Conservation (phyloP, 2,113 vertebrate species). For the Cygnus atratus region DNA sequence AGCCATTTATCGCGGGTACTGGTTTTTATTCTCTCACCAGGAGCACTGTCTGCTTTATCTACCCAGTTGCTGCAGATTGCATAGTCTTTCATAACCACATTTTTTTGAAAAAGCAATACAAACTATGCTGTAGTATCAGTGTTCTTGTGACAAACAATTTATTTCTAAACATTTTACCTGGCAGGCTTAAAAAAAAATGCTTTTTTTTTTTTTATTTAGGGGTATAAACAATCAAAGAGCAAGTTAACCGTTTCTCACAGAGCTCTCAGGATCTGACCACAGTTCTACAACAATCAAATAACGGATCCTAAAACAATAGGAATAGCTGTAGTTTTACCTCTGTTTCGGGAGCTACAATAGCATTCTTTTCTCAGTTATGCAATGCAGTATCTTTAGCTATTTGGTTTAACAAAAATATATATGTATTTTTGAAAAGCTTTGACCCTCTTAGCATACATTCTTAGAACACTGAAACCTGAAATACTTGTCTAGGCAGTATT, state of each 20-base stretch:
- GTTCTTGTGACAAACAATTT: not conserved
- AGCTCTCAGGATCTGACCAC: not conserved
- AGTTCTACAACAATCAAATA: not conserved
- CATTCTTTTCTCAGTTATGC: not conserved
- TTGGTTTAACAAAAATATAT: not conserved
- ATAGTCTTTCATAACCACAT: not conserved
- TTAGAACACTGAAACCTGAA: not conserved
- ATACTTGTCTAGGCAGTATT: not conserved
- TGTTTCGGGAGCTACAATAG: not conserved
- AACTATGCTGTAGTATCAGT: not conserved
- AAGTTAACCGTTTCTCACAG: not conserved
- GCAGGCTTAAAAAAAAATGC: not conserved
- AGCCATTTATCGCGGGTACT: not conserved
- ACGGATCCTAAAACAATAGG: not conserved
- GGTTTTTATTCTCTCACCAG: not conserved
- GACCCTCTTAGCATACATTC: not conserved
- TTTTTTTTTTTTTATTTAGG: not conserved
- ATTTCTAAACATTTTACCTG: not conserved
- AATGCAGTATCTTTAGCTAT: not conserved
- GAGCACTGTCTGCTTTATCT: not conserved
- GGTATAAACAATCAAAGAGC: not conserved
- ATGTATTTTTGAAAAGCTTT: not conserved
- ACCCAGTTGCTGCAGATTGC: not conserved
- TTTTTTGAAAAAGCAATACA: constrained; percentile 20
- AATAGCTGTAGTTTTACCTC: not conserved